Evolutionary conservation across 2,888 invertebrate genomes (phyloP), one percentile per base, ranked within the genome.

Genomic region (Platerodrilus igneus): DNA sequence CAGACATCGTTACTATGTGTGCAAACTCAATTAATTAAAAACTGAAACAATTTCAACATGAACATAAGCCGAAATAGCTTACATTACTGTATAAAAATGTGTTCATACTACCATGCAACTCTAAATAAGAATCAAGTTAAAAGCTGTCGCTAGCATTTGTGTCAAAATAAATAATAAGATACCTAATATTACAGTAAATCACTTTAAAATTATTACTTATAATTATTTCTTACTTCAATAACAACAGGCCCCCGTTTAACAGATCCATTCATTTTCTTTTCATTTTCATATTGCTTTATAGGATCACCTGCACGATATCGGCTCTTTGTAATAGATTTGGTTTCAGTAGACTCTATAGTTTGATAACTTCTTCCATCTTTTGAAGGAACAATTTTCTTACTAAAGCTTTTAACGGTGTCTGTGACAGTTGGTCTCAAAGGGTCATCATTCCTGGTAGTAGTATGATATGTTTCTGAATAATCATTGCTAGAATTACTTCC

Each of bases 381-480:
- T 1, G 76, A 70, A 8, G 83, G 83, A 29, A 83, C 68, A 2
- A 79, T 74, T 66, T 82, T 82, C 66, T 82, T 83, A 50, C 77
- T 76, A 53, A 79, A 77, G 26, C 77, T 83, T 59, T 81, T 79
- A 9, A 81, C 79, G 1, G 81, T 81, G 56, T 84, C 81, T 14
- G 84, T 83, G 36, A 83, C 73, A 55, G 78, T 79, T 11, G 83
- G 82, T 48, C 81, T 68, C 35, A 74, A 68, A 1, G 82, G 81
- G 62, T 83, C 79, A 39, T 78, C 81, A 5, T 77, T 76, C 45
- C 79, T 74, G 8, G 80, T 79, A 4, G 79, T 78, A 48, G 81
- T 81, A 56, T 81, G 77, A 56, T 80, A 81, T 0, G 82, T 82
- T 64, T 83, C 83, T 1, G 81, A 79, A 60, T 75, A 83, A 58